These are phyloP conservation scores for Galeruca laticollis DNA, from an alignment of 2,888 invertebrate species.

Conservation along the genomic window DNA sequence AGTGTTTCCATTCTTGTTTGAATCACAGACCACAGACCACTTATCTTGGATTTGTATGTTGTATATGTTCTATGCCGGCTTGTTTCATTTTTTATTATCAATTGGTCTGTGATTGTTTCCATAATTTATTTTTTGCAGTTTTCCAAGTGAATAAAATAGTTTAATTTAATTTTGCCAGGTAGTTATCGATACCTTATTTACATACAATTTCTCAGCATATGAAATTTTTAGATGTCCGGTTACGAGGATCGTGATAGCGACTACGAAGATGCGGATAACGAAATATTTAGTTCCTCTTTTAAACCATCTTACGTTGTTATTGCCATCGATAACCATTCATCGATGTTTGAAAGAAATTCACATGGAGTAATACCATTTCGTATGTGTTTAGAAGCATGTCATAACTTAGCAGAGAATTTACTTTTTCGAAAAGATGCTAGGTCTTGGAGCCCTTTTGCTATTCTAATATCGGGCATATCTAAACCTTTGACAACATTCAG, in stretches of 20 bases:
- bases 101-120: no score
- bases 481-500: constrained; percentile 50
- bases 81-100: no score
- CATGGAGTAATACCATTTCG: constrained; percentile 52
- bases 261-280: constrained; percentile 41
- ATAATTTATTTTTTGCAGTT: no score
- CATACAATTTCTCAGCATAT: no score
- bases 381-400: constrained; percentile 54
- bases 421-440: constrained; percentile 51
- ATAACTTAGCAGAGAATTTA: constrained; percentile 54
- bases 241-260: constrained; percentile 33
- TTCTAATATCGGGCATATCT: constrained; percentile 53
- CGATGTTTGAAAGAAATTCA: constrained; percentile 54
- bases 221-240: constrained; percentile 27
- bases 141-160: no score
- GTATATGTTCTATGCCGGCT: no score
- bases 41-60: no score
- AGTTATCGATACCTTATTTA: no score
- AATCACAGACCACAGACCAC: no score
- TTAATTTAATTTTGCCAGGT: no score
- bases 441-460: constrained; percentile 54
- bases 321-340: constrained; percentile 56
- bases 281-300: constrained; percentile 41
- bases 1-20: no score
- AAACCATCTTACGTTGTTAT: constrained; percentile 57